phyloP scores from a whole-genome alignment of 2,113 vertebrate species.

The Lepus americanus region DNA sequence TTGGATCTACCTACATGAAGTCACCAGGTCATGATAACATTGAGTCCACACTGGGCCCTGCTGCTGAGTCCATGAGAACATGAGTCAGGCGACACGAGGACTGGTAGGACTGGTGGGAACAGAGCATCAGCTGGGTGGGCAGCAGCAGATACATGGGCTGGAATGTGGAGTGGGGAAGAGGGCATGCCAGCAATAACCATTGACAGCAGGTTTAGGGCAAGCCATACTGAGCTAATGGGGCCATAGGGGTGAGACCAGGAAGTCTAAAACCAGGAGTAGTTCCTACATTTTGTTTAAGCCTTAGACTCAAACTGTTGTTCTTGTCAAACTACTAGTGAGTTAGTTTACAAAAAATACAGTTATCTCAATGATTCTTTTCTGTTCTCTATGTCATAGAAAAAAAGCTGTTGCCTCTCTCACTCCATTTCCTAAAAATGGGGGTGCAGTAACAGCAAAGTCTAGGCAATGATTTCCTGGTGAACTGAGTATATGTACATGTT shows the following conservation, averaged over 20 bases:
- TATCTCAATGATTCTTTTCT: neutral
- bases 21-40: neutral
- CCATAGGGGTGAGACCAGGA: neutral
- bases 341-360: slow-evolving; percentile 18
- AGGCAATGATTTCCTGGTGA: neutral
- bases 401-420: neutral
- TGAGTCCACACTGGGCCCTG: neutral
- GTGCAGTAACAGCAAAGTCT: neutral
- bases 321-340: neutral
- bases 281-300: neutral
- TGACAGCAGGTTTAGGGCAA: neutral
- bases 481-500: neutral
- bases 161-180: neutral
- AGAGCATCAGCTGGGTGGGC: neutral
- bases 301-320: neutral
- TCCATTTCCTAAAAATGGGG: neutral
- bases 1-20: neutral
- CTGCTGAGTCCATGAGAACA: neutral
- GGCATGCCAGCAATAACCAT: neutral
- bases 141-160: neutral
- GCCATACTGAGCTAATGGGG: neutral
- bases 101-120: neutral
- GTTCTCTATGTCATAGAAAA: neutral
- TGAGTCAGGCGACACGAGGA: neutral
- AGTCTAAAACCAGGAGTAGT: neutral